Base-by-base conservation (phyloP, 2,888 invertebrate species). In the Tanypteryx hageni region DNA sequence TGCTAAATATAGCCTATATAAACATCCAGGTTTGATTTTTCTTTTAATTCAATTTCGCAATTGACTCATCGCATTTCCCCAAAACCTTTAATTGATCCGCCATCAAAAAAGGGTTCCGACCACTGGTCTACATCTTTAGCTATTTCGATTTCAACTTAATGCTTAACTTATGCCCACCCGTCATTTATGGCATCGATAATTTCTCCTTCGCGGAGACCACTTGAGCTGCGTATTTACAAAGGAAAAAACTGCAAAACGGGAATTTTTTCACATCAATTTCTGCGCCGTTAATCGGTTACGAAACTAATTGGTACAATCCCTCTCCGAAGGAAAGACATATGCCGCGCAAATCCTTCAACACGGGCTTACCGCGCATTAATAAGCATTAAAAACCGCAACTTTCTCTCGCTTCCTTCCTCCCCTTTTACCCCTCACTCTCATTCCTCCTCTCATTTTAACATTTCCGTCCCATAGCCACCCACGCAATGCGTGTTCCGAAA, bases 281-380 rank as follows among this genome's bases (percentile, higher is more conserved):
- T 44, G 8, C 82, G 44, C 14, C 82, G 44, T 82, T 31, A 31
- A 82, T 82, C 56, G 31, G 31, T 82, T 82, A 27, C 82, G 82
- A 82, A 82, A 82, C 56, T 82, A 82, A 82, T 82, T 82, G 56
- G 82, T 44, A 82, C 31, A 82, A 82, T 82, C 82, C 82, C 31
- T 82, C 44, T 82, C 82, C 44, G 82, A 82, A 82, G 31, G 82
- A 82, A 82, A 82, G 82, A 82, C 27, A 82, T 56, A 31, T 56
- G 2, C 82, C 82, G 18, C 31, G 31, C 44, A 82, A 82, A 82
- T 82, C 82, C 82, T 82, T 56, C 82, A 82, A 82, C 82, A 44
- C 56, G 82, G 82, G 56, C 56, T 82, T 82, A 44, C 31, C 82
- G 56, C 56, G 82, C 82, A 82, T 82, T 82, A 82, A 82, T 82